Base-by-base conservation (phyloP, 2,888 invertebrate species). In the Ichneumoninae sp. region DNA sequence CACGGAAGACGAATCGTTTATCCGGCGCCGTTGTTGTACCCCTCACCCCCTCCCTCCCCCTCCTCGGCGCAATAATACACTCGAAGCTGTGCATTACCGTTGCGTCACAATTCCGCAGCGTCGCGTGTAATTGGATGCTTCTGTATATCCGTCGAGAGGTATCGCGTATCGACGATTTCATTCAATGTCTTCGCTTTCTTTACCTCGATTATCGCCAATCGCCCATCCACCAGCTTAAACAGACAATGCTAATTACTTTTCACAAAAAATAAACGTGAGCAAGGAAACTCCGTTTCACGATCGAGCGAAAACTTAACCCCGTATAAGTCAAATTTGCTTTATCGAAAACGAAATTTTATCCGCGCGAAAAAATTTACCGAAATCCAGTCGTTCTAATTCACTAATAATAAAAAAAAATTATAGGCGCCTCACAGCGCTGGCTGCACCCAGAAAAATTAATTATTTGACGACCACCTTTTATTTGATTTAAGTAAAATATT, bases 91-190 rank as follows among this genome's bases (percentile, higher is more conserved):
- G 26, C 19, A 80, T 80, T 80, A 80, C 36, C 72, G 54, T 80
- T 80, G 71, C 79, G 62, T 80, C 62, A 80, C 52, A 26, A 16
- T 71, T 72, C 26, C 50, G 62, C 79, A 72, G 19, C 71, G 71
- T 54, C 36, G 36, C 16, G 71, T 4, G 62, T 80, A 80, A 80
- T 80, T 80, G 65, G 52, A 65, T 54, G 22, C 62, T 33, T 40
- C 33, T 26, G 62, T 70, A 44, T 44, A 44, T 62, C 50, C 78
- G 22, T 65, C 70, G 52, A 16, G 65, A 36, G 40, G 66, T 54
- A 76, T 76, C 76, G 76, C 19, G 62, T 65, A 75, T 60, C 77
- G 69, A 78, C 57, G 33, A 70, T 62, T 47, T 65, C 50, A 54
- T 54, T 22, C 26, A 16, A 19, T 40, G 40, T 33, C 22, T 65